These are phyloP conservation scores for Chrysomallon squamiferum DNA, from an alignment of 1,140 invertebrate species.

Conservation along the genomic window DNA sequence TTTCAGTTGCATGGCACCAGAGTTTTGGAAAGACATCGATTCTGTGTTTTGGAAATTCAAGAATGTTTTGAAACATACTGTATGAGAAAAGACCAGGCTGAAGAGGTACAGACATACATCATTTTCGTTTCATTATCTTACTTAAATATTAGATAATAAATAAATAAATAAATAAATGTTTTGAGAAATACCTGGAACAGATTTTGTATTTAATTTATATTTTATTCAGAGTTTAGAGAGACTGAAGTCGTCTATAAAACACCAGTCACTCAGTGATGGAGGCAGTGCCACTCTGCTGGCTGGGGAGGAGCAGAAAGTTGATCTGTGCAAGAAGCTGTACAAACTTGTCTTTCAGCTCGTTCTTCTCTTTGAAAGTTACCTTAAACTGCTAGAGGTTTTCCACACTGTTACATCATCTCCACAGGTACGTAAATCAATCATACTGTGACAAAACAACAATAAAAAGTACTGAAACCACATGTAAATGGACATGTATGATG, in stretches of 20 bases:
- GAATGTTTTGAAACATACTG: slow-evolving; percentile 95
- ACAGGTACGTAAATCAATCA: slow-evolving; percentile 33
- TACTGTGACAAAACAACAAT: no score
- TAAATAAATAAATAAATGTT: background rate
- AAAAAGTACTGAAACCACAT: no score
- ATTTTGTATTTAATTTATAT: slow-evolving; percentile 2
- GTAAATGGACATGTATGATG: no score
- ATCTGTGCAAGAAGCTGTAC: slow-evolving; percentile 84
- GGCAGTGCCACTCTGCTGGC: slow-evolving; percentile 34
- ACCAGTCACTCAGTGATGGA: slow-evolving; percentile 73
- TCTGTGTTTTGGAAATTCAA: slow-evolving; percentile 90
- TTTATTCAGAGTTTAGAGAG: slow-evolving; percentile 74
- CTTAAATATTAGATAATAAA: no score
- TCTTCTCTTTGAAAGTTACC: slow-evolving; percentile 87
- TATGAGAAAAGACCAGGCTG: slow-evolving; percentile 87
- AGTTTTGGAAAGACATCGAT: slow-evolving; percentile 78
- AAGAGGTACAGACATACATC: slow-evolving; percentile 73
- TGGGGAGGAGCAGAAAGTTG: slow-evolving; percentile 65
- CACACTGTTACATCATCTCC: slow-evolving; percentile 63
- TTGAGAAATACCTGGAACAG: background rate
- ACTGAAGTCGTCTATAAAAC: slow-evolving; percentile 77
- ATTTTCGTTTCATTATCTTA: background rate
- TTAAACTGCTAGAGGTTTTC: slow-evolving; percentile 82
- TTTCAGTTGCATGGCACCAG: slow-evolving; percentile 68
- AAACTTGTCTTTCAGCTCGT: slow-evolving; percentile 94